Evolutionary conservation across 2,797 vertebrate species (phyloP).

Genomic region (Cryptoblepharus egeriae): DNA sequence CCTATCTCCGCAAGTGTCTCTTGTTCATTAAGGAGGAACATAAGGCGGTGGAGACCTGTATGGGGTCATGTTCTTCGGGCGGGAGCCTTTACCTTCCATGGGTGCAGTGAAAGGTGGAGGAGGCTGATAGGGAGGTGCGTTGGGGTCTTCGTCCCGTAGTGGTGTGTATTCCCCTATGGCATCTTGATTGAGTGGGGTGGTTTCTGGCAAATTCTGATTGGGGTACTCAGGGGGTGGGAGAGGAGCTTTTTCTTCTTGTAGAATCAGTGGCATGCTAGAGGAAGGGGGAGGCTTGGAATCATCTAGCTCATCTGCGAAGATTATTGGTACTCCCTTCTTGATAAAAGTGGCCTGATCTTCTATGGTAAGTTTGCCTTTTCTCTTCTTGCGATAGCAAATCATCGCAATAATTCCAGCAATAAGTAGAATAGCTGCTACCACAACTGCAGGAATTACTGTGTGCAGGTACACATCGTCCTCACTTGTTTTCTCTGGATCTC

Average conservation of each 20-base stretch:
- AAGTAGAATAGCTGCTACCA: slow-evolving; percentile 93
- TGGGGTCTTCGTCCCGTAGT: slow-evolving; percentile 93
- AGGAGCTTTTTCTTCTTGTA: slow-evolving; percentile 96
- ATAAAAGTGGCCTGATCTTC: slow-evolving; percentile 99
- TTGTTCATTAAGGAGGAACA: slow-evolving; percentile 92
- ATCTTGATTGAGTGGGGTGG: slow-evolving; percentile 94
- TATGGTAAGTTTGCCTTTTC: slow-evolving; percentile 95
- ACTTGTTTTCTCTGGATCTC: slow-evolving; percentile 88
- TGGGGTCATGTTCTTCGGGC: slow-evolving; percentile 98
- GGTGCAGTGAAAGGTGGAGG: slow-evolving; percentile 96
- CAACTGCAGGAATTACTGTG: slow-evolving; percentile 95
- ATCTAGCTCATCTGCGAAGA: slow-evolving; percentile 95
- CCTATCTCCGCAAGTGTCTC: slow-evolving; percentile 80
- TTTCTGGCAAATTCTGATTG: slow-evolving; percentile 91
- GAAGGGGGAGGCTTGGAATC: slow-evolving; percentile 96
- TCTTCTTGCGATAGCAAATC: slow-evolving; percentile 98
- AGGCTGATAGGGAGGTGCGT: slow-evolving; percentile 95
- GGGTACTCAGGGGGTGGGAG: slow-evolving; percentile 96
- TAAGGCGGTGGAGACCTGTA: slow-evolving; percentile 98
- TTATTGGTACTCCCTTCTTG: slow-evolving; percentile 97
- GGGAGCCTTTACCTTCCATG: slow-evolving; percentile 97
- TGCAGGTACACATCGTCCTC: slow-evolving; percentile 95
- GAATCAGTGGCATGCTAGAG: slow-evolving; percentile 95
- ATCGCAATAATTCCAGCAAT: slow-evolving; percentile 95
- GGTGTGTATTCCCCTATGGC: slow-evolving; percentile 92